Evolutionary conservation across 2,888 invertebrate genomes (phyloP).

Genomic region (Mactromeris polynyma): DNA sequence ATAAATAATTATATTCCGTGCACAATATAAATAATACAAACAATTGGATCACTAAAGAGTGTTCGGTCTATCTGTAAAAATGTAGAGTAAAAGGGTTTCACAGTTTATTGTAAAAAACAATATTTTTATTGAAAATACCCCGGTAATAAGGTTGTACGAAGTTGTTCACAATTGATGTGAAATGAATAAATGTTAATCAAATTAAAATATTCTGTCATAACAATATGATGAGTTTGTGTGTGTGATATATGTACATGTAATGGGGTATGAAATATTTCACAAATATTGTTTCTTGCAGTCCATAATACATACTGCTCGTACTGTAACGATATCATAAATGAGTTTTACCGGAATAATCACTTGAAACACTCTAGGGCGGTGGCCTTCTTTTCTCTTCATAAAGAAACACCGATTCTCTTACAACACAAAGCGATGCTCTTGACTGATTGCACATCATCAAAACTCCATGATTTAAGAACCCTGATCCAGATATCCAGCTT

Average conservation of each 20-base stretch:
- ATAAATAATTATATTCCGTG: too few species aligned
- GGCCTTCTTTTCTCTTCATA: constrained; percentile 28
- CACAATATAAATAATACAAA: too few species aligned
- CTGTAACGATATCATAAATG: constrained; percentile 38
- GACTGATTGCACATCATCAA: constrained; percentile 47
- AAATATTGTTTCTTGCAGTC: constrained; percentile 59
- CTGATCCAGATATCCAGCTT: constrained; percentile 29
- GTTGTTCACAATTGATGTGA: too few species aligned
- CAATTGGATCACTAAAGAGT: too few species aligned
- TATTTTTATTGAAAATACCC: too few species aligned
- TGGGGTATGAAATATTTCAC: too few species aligned
- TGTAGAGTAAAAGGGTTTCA: too few species aligned
- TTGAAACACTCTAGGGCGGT: constrained; percentile 54
- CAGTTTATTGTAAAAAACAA: too few species aligned
- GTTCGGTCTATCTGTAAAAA: too few species aligned
- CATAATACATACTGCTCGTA: constrained; percentile 56
- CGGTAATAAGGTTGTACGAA: constrained; percentile 24
- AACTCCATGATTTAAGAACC: constrained; percentile 31
- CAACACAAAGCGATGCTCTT: constrained; percentile 37
- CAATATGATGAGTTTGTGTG: constrained; percentile 48
- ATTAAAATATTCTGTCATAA: too few species aligned
- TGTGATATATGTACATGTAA: constrained; percentile 36
- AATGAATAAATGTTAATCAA: too few species aligned
- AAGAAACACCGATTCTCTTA: constrained; percentile 36
- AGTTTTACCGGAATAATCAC: too few species aligned